Conservation (phyloP, 2,888 invertebrate species). For the Drosophila tripunctata region DNA sequence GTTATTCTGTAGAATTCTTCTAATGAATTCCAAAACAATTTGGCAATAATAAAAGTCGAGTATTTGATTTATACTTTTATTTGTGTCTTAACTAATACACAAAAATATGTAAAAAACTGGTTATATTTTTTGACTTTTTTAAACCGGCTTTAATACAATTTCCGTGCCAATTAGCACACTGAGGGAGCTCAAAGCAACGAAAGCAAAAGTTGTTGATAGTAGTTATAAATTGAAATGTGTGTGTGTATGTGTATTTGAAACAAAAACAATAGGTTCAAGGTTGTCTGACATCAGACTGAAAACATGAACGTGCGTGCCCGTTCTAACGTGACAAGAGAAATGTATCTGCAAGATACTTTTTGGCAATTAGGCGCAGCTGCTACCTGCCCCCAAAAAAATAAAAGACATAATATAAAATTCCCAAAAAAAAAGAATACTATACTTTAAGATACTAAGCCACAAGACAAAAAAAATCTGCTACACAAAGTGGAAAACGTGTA, state of each 20-base stretch:
- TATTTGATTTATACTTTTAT: slow-evolving; percentile 23
- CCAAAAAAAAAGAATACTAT: too few relatives aligned
- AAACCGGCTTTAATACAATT: slow-evolving; percentile 71
- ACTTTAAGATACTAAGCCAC: background rate
- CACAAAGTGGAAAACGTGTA: slow-evolving; percentile 35
- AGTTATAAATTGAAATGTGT: slow-evolving; percentile 31
- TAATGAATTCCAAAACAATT: background rate
- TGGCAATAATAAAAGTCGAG: slow-evolving; percentile 9
- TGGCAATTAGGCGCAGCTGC: slow-evolving; percentile 75
- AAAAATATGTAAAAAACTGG: slow-evolving; percentile 60
- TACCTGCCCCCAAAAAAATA: slow-evolving; percentile 55
- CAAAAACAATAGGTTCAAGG: slow-evolving; percentile 73
- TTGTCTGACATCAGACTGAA: slow-evolving; percentile 70
- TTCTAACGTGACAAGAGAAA: slow-evolving; percentile 75
- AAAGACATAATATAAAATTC: slow-evolving; percentile 14
- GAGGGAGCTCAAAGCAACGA: slow-evolving; percentile 54
- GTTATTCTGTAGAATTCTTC: background rate
- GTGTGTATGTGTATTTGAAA: slow-evolving; percentile 36
- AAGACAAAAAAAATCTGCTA: slow-evolving; percentile 1
- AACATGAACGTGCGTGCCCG: slow-evolving; percentile 35
- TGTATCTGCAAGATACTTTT: slow-evolving; percentile 72
- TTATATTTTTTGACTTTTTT: slow-evolving; percentile 40
- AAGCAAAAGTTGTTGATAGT: slow-evolving; percentile 73
- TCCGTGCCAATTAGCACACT: slow-evolving; percentile 74
- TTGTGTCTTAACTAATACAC: slow-evolving; percentile 27